Conservation (phyloP, 2,888 invertebrate species). For the Neuroscelio doddi region DNA sequence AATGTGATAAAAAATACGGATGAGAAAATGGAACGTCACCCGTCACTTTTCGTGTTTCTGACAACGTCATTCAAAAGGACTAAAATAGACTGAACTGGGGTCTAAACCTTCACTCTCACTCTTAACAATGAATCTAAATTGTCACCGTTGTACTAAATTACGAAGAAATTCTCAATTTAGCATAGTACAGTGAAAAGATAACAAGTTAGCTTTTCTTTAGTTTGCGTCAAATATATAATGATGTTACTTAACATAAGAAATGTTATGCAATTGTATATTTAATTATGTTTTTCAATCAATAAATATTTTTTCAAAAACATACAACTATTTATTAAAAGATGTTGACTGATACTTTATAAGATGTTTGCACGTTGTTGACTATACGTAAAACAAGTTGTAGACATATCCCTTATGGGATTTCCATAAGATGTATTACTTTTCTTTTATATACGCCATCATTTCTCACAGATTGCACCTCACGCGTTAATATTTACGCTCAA, state of each 20-base stretch:
- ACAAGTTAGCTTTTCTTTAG: slow-evolving; percentile 1
- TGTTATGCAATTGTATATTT: too few relatives aligned
- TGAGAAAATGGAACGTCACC: slow-evolving; percentile 44
- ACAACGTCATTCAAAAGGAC: slow-evolving; percentile 32
- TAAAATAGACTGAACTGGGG: slow-evolving; percentile 20
- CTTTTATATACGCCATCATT: slow-evolving; percentile 36
- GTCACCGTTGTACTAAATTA: slow-evolving; percentile 33
- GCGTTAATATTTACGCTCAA: slow-evolving; percentile 49
- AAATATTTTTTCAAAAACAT: too few relatives aligned
- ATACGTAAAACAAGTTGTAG: slow-evolving; percentile 19
- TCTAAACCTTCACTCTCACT: slow-evolving; percentile 29
- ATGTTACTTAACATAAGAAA: too few relatives aligned
- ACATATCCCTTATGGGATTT: slow-evolving; percentile 43
- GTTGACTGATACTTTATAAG: slow-evolving; percentile 46
- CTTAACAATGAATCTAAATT: slow-evolving; percentile 39
- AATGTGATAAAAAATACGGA: too few relatives aligned
- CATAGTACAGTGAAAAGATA: slow-evolving; percentile 7
- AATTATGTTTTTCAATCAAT: too few relatives aligned
- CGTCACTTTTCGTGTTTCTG: slow-evolving; percentile 40
- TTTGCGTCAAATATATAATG: too few relatives aligned
- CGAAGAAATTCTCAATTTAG: slow-evolving; percentile 25
- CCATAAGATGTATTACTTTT: slow-evolving; percentile 41
- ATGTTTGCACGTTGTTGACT: slow-evolving; percentile 34
- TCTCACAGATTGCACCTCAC: slow-evolving; percentile 37
- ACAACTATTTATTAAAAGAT: slow-evolving; percentile 29